Conservation (phyloP, 1,140 invertebrate genomes). For the Zaprionus gabonicus region DNA sequence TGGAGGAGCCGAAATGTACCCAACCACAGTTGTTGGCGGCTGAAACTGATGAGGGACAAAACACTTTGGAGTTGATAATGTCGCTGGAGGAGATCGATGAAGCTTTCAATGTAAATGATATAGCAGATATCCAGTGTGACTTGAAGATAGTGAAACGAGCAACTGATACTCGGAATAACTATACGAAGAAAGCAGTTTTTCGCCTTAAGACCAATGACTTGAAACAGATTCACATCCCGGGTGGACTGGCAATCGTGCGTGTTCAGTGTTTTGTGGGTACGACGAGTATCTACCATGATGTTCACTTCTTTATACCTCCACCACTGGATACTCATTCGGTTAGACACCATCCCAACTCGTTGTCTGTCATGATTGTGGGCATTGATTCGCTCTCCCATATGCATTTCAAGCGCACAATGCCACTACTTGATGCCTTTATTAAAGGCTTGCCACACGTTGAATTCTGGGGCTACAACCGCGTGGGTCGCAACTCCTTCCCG, state of each 20-base stretch:
- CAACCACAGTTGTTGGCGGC: not conserved
- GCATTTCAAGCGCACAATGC: slow-evolving; percentile 92
- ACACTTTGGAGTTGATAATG: slow-evolving; percentile 2
- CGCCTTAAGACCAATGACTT: not conserved
- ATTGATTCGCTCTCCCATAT: slow-evolving; percentile 93
- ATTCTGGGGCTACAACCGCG: slow-evolving; percentile 91
- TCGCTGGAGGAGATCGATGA: not conserved
- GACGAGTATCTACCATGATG: slow-evolving; percentile 38
- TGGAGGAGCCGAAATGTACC: not conserved
- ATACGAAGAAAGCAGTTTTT: not conserved
- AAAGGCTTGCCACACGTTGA: slow-evolving; percentile 87
- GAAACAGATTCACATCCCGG: not conserved
- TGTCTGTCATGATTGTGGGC: slow-evolving; percentile 90
- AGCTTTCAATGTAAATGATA: not conserved
- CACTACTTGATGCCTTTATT: slow-evolving; percentile 87
- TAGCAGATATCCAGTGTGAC: slow-evolving; percentile 10
- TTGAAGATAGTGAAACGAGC: not conserved
- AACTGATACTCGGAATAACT: not conserved
- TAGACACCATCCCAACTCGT: slow-evolving; percentile 61
- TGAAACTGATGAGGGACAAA: not conserved
- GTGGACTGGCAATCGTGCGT: not conserved
- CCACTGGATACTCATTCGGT: not conserved
- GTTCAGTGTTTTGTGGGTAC: not conserved
- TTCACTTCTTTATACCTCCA: slow-evolving; percentile 48
- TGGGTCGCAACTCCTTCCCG: slow-evolving; percentile 92